Conservation (phyloP, 2,797 vertebrate genomes). For the Sebastes oblongus region DNA sequence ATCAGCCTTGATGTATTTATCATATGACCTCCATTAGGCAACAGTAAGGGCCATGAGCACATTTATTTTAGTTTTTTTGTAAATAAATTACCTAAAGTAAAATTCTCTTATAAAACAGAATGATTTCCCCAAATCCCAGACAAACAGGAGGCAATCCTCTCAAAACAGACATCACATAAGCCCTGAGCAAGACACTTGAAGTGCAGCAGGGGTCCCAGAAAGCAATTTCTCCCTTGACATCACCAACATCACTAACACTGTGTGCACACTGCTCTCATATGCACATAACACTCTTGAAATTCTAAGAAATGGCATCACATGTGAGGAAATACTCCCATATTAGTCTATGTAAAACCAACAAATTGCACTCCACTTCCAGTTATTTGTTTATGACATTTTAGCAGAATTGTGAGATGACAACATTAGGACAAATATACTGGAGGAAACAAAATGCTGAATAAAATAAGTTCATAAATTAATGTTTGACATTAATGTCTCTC, state of each 20-base stretch:
- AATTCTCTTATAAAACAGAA: neutral
- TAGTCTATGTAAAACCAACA: neutral
- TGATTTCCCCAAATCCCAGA: neutral
- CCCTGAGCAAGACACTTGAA: slow-evolving; percentile 42
- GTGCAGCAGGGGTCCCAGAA: slow-evolving; percentile 47
- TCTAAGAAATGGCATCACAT: neutral
- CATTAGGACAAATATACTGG: neutral
- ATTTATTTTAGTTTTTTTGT: neutral
- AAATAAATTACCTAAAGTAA: slow-evolving; percentile 3
- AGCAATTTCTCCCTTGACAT: slow-evolving; percentile 56
- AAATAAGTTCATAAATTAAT: neutral
- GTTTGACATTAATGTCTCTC: neutral
- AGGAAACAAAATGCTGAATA: neutral
- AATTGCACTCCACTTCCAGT: neutral
- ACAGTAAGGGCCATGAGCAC: neutral
- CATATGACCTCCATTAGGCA: neutral
- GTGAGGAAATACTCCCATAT: neutral
- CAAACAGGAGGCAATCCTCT: slow-evolving; percentile 26
- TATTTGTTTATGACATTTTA: neutral
- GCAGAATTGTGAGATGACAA: neutral
- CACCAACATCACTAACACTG: slow-evolving; percentile 33
- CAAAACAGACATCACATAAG: slow-evolving; percentile 47
- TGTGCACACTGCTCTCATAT: slow-evolving; percentile 14
- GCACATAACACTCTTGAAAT: neutral
- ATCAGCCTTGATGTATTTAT: slow-evolving; percentile 1